Base-by-base conservation (phyloP, 2,888 invertebrate species). In the Leptinotarsa juncta region DNA sequence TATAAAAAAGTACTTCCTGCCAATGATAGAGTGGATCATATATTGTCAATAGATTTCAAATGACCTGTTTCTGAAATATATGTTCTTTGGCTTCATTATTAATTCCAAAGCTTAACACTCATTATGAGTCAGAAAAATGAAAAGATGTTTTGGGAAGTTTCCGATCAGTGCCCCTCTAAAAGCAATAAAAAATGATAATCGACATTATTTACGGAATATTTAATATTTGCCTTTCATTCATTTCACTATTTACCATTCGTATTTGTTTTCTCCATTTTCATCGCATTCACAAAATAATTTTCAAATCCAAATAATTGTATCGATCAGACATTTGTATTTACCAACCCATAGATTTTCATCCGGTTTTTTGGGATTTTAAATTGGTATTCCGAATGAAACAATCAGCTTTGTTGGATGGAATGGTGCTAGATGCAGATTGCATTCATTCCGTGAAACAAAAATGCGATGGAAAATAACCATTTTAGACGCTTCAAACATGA, bases 401-500 rank as follows among this genome's bases (percentile, higher is more conserved):
- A 67, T 71, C 62, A 49, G 71, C 62, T 67, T 67, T 71, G 53
- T 71, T 18, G 32, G 12, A 32, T 42, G 18, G 42, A 62, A 62
- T 62, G 62, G 62, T 42, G 42, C 42, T 62, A 62, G 42, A 62
- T 4, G 62, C 62, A 73, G 76, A 77, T 77, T 75, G 77, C 77
- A 75, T 77, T 74, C 75, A 77, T 68, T 53, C 69, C 71, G 73
- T 73, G 73, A 77, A 76, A 77, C 75, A 71, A 77, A 78, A 76
- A 77, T 75, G 74, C 71, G 75, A 77, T 77, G 78, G 80, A 81
- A 81, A 81, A 82, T 79, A 81, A 81, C 79, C 80, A 77, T 76
- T 78, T 78, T 78, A 77, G 70, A 93, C 93, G 78, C 76, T 75
- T 78, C 76, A 74, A 77, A 78, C 78, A 79, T 79, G 79, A 74